These are phyloP conservation scores for Microctonus brassicae DNA, from an alignment of 2,888 invertebrate species.

Conservation along the genomic window DNA sequence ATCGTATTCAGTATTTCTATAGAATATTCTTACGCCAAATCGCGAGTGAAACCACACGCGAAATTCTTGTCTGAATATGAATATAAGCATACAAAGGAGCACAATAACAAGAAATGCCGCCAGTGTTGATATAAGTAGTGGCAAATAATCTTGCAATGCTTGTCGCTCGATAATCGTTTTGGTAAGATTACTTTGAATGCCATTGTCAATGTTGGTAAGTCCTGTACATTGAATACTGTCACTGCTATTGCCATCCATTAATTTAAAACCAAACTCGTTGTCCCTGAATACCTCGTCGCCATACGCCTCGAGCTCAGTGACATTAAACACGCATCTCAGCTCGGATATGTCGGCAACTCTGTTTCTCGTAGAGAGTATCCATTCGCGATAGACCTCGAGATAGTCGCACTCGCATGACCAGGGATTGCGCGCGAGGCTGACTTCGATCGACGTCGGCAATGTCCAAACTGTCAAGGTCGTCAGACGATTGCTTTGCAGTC, in stretches of 20 bases:
- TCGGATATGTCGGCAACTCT: slow-evolving; percentile 76
- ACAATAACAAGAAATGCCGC: slow-evolving; percentile 79
- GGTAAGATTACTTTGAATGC: slow-evolving; percentile 80
- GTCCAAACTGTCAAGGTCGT: slow-evolving; percentile 81
- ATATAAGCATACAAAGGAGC: slow-evolving; percentile 77
- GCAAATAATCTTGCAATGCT: slow-evolving; percentile 82
- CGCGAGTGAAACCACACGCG: slow-evolving; percentile 86
- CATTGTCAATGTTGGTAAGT: slow-evolving; percentile 77
- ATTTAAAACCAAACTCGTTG: slow-evolving; percentile 73
- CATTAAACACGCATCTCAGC: slow-evolving; percentile 79
- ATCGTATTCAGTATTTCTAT: slow-evolving; percentile 78
- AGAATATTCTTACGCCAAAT: slow-evolving; percentile 84
- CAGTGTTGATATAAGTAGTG: slow-evolving; percentile 79
- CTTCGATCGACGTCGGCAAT: slow-evolving; percentile 76
- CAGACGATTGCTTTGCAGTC: slow-evolving; percentile 81
- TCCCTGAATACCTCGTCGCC: slow-evolving; percentile 74
- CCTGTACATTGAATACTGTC: slow-evolving; percentile 72
- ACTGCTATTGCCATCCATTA: slow-evolving; percentile 64
- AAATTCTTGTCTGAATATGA: slow-evolving; percentile 84
- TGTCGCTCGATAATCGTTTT: slow-evolving; percentile 81
- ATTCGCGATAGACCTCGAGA: slow-evolving; percentile 81
- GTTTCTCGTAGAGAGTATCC: slow-evolving; percentile 78
- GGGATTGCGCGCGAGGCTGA: slow-evolving; percentile 80
- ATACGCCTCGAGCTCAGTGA: slow-evolving; percentile 72
- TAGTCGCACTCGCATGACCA: slow-evolving; percentile 90